Conservation (phyloP, 1,140 invertebrate genomes). For the Zaprionus lachaisei region DNA sequence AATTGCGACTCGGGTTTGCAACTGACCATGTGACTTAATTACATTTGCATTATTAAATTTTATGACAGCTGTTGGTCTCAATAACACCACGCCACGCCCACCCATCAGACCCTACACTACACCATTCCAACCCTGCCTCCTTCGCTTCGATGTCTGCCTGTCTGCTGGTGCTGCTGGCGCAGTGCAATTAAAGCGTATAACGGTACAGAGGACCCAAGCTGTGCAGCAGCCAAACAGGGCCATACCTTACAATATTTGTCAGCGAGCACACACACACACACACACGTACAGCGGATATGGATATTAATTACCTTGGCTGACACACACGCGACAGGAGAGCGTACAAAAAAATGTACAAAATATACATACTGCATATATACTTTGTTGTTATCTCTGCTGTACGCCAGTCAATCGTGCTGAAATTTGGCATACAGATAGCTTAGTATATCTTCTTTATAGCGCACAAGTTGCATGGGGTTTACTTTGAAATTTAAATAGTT, state of each 20-base stretch:
- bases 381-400: neutral
- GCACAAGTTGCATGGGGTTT: neutral
- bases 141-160: neutral
- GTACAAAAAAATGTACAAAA: neutral
- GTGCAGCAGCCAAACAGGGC: slow-evolving; percentile 26
- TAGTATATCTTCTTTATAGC: neutral
- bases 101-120: neutral
- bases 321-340: neutral
- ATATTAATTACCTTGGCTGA: slow-evolving; percentile 6
- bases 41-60: slow-evolving; percentile 83
- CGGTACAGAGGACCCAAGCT: slow-evolving; percentile 16
- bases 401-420: neutral
- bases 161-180: slow-evolving; percentile 1
- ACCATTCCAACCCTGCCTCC: neutral
- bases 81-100: slow-evolving; percentile 42
- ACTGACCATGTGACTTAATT: slow-evolving; percentile 67
- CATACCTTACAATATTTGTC: slow-evolving; percentile 2
- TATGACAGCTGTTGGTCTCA: slow-evolving; percentile 70
- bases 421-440: neutral
- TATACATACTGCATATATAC: neutral
- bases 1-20: slow-evolving; percentile 21
- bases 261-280: neutral
- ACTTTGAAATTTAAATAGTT: neutral
- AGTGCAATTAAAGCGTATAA: slow-evolving; percentile 35
- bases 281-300: neutral